These are phyloP conservation scores for Sinopyrophorus schimmeli DNA, from an alignment of 2,888 invertebrate genomes.

Conservation along the genomic window DNA sequence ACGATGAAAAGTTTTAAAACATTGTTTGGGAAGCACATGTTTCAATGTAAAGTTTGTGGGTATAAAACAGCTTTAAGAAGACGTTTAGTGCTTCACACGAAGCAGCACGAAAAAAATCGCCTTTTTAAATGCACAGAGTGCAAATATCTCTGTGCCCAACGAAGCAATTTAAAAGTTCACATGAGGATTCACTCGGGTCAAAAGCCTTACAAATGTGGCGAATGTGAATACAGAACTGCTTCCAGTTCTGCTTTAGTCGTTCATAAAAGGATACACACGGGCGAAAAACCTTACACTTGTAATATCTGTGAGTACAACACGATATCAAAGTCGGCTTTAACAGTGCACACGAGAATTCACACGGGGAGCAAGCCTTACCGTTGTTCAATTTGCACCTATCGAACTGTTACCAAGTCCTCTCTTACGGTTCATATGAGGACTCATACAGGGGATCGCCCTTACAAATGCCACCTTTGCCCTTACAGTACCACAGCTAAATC, in stretches of 20 bases:
- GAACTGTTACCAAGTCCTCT: not conserved
- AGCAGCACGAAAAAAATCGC: constrained; percentile 20
- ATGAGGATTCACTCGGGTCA: not conserved
- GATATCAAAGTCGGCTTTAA: not conserved
- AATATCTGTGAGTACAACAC: constrained; percentile 14
- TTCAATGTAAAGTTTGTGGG: not conserved
- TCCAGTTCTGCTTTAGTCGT: not conserved
- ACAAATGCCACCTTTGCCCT: constrained; percentile 2
- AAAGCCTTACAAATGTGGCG: not conserved
- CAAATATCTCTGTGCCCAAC: constrained; percentile 21
- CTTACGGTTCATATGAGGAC: constrained; percentile 12
- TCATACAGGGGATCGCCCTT: constrained; percentile 8
- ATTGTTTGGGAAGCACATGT: constrained; percentile 8
- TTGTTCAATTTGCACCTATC: constrained; percentile 7
- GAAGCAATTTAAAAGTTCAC: constrained; percentile 15
- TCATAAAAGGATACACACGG: not conserved
- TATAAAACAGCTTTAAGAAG: not conserved
- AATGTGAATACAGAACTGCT: not conserved
- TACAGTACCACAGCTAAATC: not conserved
- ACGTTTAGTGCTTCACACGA: constrained; percentile 12
- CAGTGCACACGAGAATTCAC: constrained; percentile 6
- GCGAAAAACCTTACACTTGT: constrained; percentile 7
- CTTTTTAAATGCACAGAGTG: constrained; percentile 23
- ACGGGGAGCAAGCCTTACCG: not conserved
- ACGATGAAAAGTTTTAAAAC: constrained; percentile 15